Evolutionary conservation across 2,888 invertebrate genomes (phyloP).

Genomic region (Caenorhabditis doughertyi): DNA sequence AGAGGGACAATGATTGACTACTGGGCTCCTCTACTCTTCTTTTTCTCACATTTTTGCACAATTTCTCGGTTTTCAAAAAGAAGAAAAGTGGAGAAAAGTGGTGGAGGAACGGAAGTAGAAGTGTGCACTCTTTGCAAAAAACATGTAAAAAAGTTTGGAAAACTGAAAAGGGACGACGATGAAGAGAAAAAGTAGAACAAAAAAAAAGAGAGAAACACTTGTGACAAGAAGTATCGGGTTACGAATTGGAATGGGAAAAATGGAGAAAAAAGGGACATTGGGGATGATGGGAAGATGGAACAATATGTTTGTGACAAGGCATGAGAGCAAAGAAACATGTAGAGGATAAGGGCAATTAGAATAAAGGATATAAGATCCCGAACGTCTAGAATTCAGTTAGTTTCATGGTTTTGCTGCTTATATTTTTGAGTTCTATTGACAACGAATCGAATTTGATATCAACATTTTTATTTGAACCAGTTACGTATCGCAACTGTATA

Average conservation of each 20-base stretch:
- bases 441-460: no score
- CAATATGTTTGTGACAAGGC: constrained; percentile 27
- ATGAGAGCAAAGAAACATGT: not conserved
- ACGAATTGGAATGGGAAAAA: constrained; percentile 32
- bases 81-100: constrained; percentile 23
- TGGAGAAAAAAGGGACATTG: constrained; percentile 18
- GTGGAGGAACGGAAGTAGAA: constrained; percentile 46
- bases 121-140: constrained; percentile 33
- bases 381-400: no score
- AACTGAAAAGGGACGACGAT: constrained; percentile 1
- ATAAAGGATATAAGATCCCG: no score
- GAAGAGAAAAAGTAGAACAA: constrained; percentile 3
- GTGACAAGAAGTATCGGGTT: constrained; percentile 52
- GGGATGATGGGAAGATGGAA: constrained; percentile 24
- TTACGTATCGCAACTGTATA: no score
- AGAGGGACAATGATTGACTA: constrained; percentile 54
- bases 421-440: no score
- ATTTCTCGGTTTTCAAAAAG: constrained; percentile 13
- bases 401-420: no score
- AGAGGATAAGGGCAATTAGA: not conserved
- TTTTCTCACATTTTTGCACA: constrained; percentile 40
- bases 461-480: no score
- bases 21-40: constrained; percentile 8
- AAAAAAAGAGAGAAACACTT: constrained; percentile 35
- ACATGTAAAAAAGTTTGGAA: constrained; percentile 40